Evolutionary conservation across 2,797 vertebrate species (phyloP), one percentile per base, ranked within the genome.

Genomic region (Danio choprae): DNA sequence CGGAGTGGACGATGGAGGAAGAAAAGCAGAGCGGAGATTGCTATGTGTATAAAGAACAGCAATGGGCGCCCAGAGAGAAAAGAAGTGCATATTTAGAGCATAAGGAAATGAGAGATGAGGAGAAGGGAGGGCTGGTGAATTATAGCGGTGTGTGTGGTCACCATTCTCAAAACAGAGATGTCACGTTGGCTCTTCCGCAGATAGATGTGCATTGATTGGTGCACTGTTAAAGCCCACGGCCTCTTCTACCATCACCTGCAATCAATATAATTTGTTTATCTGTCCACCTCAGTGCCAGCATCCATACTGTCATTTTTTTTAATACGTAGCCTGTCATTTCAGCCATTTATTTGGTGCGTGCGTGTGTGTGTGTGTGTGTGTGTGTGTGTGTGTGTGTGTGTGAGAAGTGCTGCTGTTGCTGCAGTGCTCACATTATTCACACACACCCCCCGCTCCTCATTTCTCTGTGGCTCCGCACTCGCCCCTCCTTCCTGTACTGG

Each of bases 201-300:
- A 87, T 81, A 79, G 75, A 84, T 81, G 56, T 43, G 68, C 77
- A 82, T 86, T 70, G 70, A 86, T 85, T 75, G 43, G 82, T 16
- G 18, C 40, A 15, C 15, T 84, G 68, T 51, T 84, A 83, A 84
- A 84, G 64, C 71, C 59, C 41, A 59, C 48, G 22, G 16, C 48
- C 68, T 84, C 76, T 82, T 59, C 64, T 78, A 53, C 72, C 77
- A 81, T 87, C 84, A 81, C 79, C 64, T 77, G 71, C 65, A 65
- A 83, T 88, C 84, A 82, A 88, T 85, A 85, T 41, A 29, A 86
- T 81, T 75, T 63, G 77, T 81, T 85, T 51, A 82, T 81, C 73
- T 82, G 80, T 48, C 50, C 55, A 64, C 62, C 68, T 65, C 40
- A 20, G 11, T 50, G 20, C 18, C 68, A 38, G 40, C 55, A 68